A percentile compares a stretch with the other conserved stretches of the same genome.
phyloP scores from a whole-genome alignment of 2,797 vertebrate species.

The Artibeus lituratus region DNA sequence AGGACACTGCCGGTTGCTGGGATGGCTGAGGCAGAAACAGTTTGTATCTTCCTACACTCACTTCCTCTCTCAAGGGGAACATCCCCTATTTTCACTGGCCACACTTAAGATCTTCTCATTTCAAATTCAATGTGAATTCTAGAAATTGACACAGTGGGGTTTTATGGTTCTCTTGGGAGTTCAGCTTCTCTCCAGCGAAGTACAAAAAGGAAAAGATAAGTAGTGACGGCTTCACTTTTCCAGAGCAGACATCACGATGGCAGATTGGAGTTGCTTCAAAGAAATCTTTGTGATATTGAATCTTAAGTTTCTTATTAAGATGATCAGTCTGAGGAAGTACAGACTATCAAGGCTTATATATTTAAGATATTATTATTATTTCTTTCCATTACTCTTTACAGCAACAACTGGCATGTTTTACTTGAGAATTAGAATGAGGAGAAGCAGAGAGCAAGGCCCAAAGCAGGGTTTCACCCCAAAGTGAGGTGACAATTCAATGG shows the following conservation, averaged over 20 bases:
- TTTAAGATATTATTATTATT: neutral
- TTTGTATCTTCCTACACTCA: constrained; percentile 45
- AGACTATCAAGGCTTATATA: constrained; percentile 6
- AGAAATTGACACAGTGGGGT: constrained; percentile 35
- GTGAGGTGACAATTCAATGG: neutral
- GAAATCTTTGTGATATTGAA: constrained; percentile 6
- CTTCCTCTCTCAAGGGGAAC: constrained; percentile 45
- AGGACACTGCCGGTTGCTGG: constrained; percentile 52
- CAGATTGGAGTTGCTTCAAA: constrained; percentile 16
- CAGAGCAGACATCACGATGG: neutral
- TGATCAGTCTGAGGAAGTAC: neutral
- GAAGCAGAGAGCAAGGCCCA: neutral
- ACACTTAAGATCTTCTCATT: constrained; percentile 55
- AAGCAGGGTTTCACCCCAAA: neutral
- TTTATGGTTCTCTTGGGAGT: constrained; percentile 55
- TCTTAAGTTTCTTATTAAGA: constrained; percentile 42
- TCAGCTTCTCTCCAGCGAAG: constrained; percentile 33
- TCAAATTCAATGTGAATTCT: constrained; percentile 37
- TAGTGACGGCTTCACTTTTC: constrained; percentile 29
- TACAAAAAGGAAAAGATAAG: neutral
- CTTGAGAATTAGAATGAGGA: constrained; percentile 40
- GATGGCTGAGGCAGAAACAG: constrained; percentile 22
- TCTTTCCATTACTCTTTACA: constrained; percentile 50
- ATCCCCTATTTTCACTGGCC: constrained; percentile 41
- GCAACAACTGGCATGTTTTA: constrained; percentile 9